These are phyloP conservation scores for Phanerotoma sp. DNA, from an alignment of 2,888 invertebrate species.

Conservation along the genomic window DNA sequence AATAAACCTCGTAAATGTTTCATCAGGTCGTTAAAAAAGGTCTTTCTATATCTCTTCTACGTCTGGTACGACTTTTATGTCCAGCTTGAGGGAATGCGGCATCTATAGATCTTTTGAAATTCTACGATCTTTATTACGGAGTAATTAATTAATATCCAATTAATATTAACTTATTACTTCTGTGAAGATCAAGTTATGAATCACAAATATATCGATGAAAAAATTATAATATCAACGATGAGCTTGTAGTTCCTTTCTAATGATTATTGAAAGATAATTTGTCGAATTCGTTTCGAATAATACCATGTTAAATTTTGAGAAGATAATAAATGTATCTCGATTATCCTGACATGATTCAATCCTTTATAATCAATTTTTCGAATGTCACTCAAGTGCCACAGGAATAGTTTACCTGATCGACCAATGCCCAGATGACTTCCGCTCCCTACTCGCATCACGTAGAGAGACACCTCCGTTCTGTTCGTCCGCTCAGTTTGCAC, in stretches of 20 bases:
- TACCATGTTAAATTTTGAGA: too few relatives aligned
- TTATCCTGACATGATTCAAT: constrained; percentile 40
- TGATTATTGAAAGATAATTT: too few relatives aligned
- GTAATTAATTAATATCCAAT: too few relatives aligned
- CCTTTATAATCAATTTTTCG: constrained; percentile 52
- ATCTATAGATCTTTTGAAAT: not conserved
- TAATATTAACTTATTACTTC: too few relatives aligned
- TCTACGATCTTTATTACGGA: not conserved
- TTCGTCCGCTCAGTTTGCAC: constrained; percentile 38
- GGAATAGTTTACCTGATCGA: constrained; percentile 32
- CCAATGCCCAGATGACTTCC: constrained; percentile 54
- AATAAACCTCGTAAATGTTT: constrained; percentile 38
- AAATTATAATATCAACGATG: too few relatives aligned
- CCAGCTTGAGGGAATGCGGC: not conserved
- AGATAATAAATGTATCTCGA: too few relatives aligned
- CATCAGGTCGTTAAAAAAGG: constrained; percentile 38
- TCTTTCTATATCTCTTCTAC: constrained; percentile 32
- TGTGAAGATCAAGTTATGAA: too few relatives aligned
- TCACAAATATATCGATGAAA: too few relatives aligned
- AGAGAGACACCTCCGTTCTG: constrained; percentile 34
- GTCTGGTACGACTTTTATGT: constrained; percentile 19
- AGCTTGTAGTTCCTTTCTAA: too few relatives aligned
- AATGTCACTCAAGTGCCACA: constrained; percentile 37
- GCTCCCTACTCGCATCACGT: constrained; percentile 52
- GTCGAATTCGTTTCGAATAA: too few relatives aligned